A percentile compares a stretch with the other conserved stretches of the same genome.
phyloP scores from a whole-genome alignment of 2,888 invertebrate genomes.

The Lithophane semibrunnea region DNA sequence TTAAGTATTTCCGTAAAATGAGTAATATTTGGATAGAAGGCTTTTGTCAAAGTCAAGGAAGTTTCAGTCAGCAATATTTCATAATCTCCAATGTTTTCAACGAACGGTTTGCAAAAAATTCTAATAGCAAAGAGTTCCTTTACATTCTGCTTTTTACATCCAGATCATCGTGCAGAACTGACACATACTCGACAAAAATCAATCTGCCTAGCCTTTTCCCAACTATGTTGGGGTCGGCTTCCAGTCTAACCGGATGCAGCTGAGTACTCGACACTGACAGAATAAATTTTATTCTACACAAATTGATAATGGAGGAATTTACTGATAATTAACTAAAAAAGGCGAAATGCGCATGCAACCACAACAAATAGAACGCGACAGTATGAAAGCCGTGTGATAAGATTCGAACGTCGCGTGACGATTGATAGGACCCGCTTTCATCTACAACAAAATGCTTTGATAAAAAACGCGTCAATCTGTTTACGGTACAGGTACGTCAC shows the following conservation, averaged over 20 bases:
- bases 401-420: conserved; percentile 49
- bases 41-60: neutral
- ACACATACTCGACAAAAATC: conserved; percentile 14
- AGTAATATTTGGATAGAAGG: neutral
- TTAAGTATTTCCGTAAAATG: conserved; percentile 5
- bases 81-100: neutral
- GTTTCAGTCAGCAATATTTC: neutral
- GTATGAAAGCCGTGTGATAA: conserved; percentile 53
- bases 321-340: conserved; percentile 36
- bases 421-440: conserved; percentile 53
- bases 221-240: too few relatives aligned
- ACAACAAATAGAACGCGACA: conserved; percentile 55
- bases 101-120: neutral
- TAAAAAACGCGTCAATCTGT: conserved; percentile 55
- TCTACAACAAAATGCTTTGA: conserved; percentile 46
- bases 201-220: too few relatives aligned
- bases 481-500: conserved; percentile 64
- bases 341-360: conserved; percentile 47
- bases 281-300: conserved; percentile 11
- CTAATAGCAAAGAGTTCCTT: neutral
- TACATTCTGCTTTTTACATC: conserved; percentile 12
- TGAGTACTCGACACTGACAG: conserved; percentile 11
- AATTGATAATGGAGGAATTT: conserved; percentile 23
- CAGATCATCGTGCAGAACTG: conserved; percentile 23
- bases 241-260: too few relatives aligned